These are phyloP conservation scores for Oxycera nigricornis DNA, from an alignment of 2,888 invertebrate genomes.

Conservation along the genomic window DNA sequence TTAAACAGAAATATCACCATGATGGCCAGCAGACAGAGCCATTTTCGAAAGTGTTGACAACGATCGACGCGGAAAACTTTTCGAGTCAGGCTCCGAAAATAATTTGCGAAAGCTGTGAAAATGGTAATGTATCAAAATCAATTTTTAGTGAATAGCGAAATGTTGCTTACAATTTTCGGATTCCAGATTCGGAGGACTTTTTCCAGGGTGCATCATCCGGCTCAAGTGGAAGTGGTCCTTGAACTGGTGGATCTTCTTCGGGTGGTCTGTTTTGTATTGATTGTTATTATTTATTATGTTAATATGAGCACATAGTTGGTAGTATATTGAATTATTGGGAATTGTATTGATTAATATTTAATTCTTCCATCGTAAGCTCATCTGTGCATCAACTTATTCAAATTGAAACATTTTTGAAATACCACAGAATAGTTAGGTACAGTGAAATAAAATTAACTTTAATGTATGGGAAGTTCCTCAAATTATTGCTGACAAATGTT, in stretches of 20 bases:
- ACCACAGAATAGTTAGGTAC: too few relatives aligned
- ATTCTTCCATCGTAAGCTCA: too few relatives aligned
- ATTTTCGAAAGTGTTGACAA: conserved; percentile 81
- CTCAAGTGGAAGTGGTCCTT: conserved; percentile 95
- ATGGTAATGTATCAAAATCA: conserved; percentile 5
- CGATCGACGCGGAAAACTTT: conserved; percentile 79
- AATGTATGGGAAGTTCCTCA: too few relatives aligned
- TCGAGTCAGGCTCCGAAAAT: conserved; percentile 72
- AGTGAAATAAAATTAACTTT: too few relatives aligned
- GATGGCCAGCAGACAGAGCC: conserved; percentile 64
- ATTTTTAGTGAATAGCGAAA: neutral
- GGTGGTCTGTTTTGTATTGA: conserved; percentile 63
- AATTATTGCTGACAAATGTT: too few relatives aligned
- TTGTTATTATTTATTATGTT: too few relatives aligned
- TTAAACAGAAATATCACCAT: conserved; percentile 48
- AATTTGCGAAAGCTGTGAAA: conserved; percentile 84
- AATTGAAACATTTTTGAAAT: too few relatives aligned
- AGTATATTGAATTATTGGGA: too few relatives aligned
- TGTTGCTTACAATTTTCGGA: conserved; percentile 85
- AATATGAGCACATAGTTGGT: too few relatives aligned
- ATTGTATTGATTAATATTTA: too few relatives aligned
- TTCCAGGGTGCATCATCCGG: conserved; percentile 98
- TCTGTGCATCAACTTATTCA: too few relatives aligned
- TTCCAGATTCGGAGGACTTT: conserved; percentile 79
- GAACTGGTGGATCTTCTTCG: conserved; percentile 88